These are phyloP conservation scores for Chaenocephalus aceratus DNA, from an alignment of 2,113 vertebrate species.

Conservation along the genomic window DNA sequence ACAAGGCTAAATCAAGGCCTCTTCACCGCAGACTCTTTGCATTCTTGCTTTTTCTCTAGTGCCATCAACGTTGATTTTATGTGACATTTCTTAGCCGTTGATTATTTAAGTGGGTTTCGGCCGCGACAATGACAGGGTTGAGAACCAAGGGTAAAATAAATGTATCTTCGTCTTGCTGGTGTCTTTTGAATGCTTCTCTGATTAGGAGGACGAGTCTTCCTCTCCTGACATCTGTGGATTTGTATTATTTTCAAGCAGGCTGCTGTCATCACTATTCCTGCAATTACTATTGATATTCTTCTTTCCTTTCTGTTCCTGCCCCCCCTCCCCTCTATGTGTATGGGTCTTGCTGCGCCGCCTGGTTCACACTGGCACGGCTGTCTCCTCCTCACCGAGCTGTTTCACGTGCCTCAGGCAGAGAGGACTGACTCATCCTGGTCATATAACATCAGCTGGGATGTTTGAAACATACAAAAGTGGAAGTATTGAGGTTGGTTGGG, in stretches of 20 bases:
- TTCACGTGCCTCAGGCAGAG: slow-evolving; percentile 30
- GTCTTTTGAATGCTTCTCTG: slow-evolving; percentile 26
- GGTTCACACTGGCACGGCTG: slow-evolving; percentile 52
- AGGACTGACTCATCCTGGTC: slow-evolving; percentile 44
- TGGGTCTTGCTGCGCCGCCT: slow-evolving; percentile 30
- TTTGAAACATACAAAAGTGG: slow-evolving; percentile 12
- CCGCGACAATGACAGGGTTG: slow-evolving; percentile 18
- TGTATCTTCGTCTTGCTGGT: neutral
- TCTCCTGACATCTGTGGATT: slow-evolving; percentile 5
- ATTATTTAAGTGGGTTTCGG: slow-evolving; percentile 70
- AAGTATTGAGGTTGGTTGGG: neutral
- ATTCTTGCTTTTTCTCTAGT: neutral
- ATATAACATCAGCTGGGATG: slow-evolving; percentile 27
- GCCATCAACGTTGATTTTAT: slow-evolving; percentile 42
- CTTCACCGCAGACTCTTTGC: slow-evolving; percentile 35
- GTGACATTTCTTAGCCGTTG: slow-evolving; percentile 50
- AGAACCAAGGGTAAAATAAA: slow-evolving; percentile 8
- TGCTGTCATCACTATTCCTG: neutral
- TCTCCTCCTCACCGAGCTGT: slow-evolving; percentile 18
- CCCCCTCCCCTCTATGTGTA: neutral
- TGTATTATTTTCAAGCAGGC: neutral
- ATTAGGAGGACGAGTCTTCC: slow-evolving; percentile 26
- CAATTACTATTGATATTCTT: neutral
- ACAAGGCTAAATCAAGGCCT: slow-evolving; percentile 38
- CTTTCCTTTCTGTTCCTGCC: neutral